Conservation (phyloP, 2,888 invertebrate genomes). For the Sialis fuliginosa region DNA sequence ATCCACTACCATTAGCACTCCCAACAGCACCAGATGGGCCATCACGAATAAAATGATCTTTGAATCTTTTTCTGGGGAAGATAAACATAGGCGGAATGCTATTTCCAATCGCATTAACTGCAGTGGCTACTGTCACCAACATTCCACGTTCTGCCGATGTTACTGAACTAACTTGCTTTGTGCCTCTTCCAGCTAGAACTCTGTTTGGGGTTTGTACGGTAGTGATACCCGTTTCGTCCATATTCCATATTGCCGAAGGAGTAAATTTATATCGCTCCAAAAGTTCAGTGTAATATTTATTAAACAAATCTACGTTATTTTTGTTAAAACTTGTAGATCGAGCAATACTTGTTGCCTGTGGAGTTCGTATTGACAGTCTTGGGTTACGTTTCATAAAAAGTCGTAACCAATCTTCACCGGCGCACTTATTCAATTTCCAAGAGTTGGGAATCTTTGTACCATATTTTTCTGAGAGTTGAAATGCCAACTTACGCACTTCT, state of each 20-base stretch:
- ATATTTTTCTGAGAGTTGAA: too few relatives aligned
- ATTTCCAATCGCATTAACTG: constrained; percentile 11
- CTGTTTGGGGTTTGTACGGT: background rate
- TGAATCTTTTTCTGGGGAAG: constrained; percentile 14
- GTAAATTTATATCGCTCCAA: background rate
- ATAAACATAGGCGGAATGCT: constrained; percentile 15
- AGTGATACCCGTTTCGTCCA: too few relatives aligned
- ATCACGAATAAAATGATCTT: constrained; percentile 10
- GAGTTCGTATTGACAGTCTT: too few relatives aligned
- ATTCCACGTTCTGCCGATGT: constrained; percentile 9
- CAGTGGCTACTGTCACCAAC: constrained; percentile 11
- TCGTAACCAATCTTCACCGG: too few relatives aligned
- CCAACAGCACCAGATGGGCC: constrained; percentile 16
- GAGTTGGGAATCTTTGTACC: too few relatives aligned
- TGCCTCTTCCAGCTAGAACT: background rate
- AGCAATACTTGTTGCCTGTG: too few relatives aligned
- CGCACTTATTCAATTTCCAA: too few relatives aligned
- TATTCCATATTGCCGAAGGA: background rate
- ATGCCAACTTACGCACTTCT: too few relatives aligned
- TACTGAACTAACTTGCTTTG: background rate
- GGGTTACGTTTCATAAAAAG: too few relatives aligned
- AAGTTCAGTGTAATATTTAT: too few relatives aligned
- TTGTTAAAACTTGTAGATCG: too few relatives aligned
- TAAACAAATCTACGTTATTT: too few relatives aligned
- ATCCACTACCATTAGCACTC: constrained; percentile 16